Evolutionary conservation across 2,797 vertebrate species (phyloP).

Genomic region (Florisuga fusca): DNA sequence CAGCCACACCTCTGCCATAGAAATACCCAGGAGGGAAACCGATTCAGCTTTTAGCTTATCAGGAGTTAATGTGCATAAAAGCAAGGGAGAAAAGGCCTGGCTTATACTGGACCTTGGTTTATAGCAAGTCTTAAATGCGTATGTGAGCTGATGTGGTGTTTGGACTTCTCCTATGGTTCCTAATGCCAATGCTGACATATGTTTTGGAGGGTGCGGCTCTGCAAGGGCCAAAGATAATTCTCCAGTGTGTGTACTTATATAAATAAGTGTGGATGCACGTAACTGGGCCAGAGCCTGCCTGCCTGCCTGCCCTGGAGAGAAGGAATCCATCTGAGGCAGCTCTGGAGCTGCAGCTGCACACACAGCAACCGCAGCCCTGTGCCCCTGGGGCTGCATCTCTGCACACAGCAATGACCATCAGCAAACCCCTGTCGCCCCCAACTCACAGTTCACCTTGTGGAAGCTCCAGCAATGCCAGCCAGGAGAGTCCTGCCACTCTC

Average conservation of each 20-base stretch:
- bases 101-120: not conserved
- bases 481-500: not conserved
- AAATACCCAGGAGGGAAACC: not conserved
- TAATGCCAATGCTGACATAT: not conserved
- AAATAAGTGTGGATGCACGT: slow-evolving; percentile 45
- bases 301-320: not conserved
- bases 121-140: not conserved
- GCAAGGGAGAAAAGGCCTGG: not conserved
- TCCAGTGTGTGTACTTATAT: slow-evolving; percentile 11
- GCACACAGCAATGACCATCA: not conserved
- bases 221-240: slow-evolving; percentile 56
- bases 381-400: not conserved
- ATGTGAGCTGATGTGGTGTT: slow-evolving; percentile 35
- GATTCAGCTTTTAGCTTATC: not conserved
- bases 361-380: not conserved
- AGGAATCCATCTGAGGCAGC: not conserved
- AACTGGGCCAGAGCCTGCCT: slow-evolving; percentile 17
- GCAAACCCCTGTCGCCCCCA: not conserved
- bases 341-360: not conserved
- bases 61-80: not conserved
- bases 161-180: not conserved
- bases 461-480: not conserved
- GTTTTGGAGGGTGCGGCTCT: slow-evolving; percentile 24
- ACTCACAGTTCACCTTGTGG: accelerated
- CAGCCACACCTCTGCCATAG: not conserved